Base-by-base conservation (phyloP, 2,888 invertebrate species). In the Orthonychiurus folsomi region DNA sequence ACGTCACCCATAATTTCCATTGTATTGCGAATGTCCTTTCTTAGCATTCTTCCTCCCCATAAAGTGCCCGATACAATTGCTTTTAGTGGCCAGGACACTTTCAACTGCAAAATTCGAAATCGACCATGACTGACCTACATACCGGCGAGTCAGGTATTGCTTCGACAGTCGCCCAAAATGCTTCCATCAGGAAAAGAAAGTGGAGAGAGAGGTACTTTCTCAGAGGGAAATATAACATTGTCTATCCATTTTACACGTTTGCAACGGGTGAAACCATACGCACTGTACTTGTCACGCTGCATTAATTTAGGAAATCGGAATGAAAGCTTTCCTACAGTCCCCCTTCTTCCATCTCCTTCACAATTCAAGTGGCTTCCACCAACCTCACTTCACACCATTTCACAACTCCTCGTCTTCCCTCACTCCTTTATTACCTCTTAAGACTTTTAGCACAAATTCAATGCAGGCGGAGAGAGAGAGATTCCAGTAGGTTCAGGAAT, bases 261-360 rank as follows among this genome's bases (percentile, higher is more conserved):
- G 37, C 15, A 37, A 37, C 9, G 37, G 5, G 15, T 9, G 37
- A 5, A 37, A 15, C 15, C 37, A 37, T 5, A 37, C 9, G 9
- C 37, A 37, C 37, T 37, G 15, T 37, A 9, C 37, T 5, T 37
- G 37, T 37, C 37, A 37, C 37, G 37, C 37, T 37, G 37, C 37
- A 37, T 37, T 37, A 37, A 37, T 37, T 37, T 37, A 37, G 37
- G 37, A 37, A 37, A 37, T 37, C 37, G 15, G 37, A 37, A 37
- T 37, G 37, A 37, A 37, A 37, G 37, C 37, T 37, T 37, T 37
- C 37, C n/a, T n/a, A n/a, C n/a, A n/a, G n/a, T n/a, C n/a, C n/a
- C n/a, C n/a, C n/a, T 37, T 37, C 15, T 37, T 15, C 37, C 37
- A 5, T 37, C 37, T 37, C 37, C 15, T 15, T 37, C 37, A 37